Conservation (phyloP, 2,888 invertebrate species). For the Andrena hattorfiana region DNA sequence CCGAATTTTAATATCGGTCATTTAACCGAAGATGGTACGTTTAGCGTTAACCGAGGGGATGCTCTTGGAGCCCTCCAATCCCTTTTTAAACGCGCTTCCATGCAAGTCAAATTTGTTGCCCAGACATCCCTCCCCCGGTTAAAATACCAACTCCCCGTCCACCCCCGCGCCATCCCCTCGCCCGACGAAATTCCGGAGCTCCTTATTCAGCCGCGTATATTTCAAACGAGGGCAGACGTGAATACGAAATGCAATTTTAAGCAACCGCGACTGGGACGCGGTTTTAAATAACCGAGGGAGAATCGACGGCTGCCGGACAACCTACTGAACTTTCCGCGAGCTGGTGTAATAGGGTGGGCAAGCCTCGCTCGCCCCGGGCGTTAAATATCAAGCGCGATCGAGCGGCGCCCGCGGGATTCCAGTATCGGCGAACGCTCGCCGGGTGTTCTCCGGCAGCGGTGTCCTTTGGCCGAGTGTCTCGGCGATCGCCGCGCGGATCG, state of each 20-base stretch:
- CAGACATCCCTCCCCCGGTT: background rate
- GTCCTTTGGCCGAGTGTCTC: too few species aligned
- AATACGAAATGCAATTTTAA: slow-evolving; percentile 53
- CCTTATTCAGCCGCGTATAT: slow-evolving; percentile 13
- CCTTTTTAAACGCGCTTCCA: background rate
- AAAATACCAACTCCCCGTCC: background rate
- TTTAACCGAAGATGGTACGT: too few species aligned
- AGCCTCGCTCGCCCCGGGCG: background rate
- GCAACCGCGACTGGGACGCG: slow-evolving; percentile 8
- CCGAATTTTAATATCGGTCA: too few species aligned
- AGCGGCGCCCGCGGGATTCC: too few species aligned
- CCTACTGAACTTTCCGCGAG: slow-evolving; percentile 2
- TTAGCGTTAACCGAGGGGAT: slow-evolving; percentile 6
- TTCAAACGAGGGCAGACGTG: slow-evolving; percentile 36
- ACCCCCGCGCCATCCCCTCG: too few species aligned
- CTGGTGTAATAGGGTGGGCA: background rate
- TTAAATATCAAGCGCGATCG: background rate
- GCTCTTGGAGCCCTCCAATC: background rate
- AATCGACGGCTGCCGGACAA: slow-evolving; percentile 15
- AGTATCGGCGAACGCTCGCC: too few species aligned
- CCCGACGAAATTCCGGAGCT: background rate
- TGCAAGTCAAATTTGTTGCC: slow-evolving; percentile 30
- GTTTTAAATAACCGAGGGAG: slow-evolving; percentile 36
- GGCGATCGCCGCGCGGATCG: too few species aligned
- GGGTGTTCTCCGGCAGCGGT: too few species aligned